These are phyloP conservation scores for Aporophyla lueneburgensis DNA, from an alignment of 2,888 invertebrate genomes.

Conservation along the genomic window DNA sequence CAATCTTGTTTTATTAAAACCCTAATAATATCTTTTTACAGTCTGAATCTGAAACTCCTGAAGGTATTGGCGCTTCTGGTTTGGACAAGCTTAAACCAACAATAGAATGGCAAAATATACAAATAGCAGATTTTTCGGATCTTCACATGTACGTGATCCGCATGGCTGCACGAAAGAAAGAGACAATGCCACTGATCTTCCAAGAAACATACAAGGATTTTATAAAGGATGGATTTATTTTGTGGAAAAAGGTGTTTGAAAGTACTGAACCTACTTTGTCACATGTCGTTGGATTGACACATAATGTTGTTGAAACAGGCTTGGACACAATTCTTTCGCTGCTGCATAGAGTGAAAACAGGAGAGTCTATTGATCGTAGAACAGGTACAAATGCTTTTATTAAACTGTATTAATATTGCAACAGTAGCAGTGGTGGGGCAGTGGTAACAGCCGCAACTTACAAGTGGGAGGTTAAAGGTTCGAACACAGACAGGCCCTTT, in stretches of 20 bases:
- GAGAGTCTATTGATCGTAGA: constrained; percentile 80
- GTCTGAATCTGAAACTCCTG: constrained; percentile 72
- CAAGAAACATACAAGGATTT: constrained; percentile 62
- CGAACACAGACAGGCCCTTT: too few species aligned
- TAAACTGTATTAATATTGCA: not conserved
- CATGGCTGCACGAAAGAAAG: constrained; percentile 73
- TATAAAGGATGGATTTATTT: constrained; percentile 65
- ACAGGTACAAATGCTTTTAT: constrained; percentile 76
- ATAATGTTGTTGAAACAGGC: constrained; percentile 76
- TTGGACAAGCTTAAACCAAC: constrained; percentile 83
- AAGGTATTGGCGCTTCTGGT: constrained; percentile 8
- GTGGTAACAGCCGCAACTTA: too few species aligned
- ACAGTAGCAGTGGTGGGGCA: too few species aligned
- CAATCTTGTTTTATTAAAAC: not conserved
- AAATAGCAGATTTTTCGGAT: constrained; percentile 92
- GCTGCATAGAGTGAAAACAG: constrained; percentile 76
- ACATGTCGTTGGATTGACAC: constrained; percentile 79
- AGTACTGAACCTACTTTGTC: constrained; percentile 80
- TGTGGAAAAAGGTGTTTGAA: constrained; percentile 80
- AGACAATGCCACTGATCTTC: constrained; percentile 66
- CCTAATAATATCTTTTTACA: constrained; percentile 62
- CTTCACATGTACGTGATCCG: constrained; percentile 89
- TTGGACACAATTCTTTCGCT: constrained; percentile 77
- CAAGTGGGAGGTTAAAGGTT: too few species aligned
- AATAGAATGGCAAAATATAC: constrained; percentile 93